A percentile compares a stretch with the other conserved stretches of the same genome.
These are phyloP conservation scores for Watsonalla binaria DNA, from an alignment of 2,888 invertebrate species.

Conservation along the genomic window DNA sequence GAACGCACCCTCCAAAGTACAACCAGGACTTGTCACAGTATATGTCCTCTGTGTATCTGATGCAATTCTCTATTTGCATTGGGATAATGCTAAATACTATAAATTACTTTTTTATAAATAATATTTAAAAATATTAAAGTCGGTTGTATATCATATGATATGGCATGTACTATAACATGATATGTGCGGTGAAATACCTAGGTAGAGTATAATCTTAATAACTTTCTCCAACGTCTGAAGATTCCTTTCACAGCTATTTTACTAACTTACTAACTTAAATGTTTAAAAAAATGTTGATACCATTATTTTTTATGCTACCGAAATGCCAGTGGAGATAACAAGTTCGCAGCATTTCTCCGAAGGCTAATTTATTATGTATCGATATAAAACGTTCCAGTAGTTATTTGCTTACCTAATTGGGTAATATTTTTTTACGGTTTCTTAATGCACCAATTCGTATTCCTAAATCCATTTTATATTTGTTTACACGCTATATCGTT, in stretches of 20 bases:
- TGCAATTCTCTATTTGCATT: too few species aligned
- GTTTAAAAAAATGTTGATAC: not conserved
- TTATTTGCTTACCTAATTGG: not conserved
- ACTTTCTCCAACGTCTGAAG: constrained; percentile 31
- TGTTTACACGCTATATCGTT: constrained; percentile 8
- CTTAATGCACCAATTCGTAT: too few species aligned
- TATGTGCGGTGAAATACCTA: not conserved
- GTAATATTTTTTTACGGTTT: not conserved
- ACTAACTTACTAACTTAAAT: constrained; percentile 3
- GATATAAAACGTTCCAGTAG: not conserved
- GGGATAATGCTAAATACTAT: too few species aligned
- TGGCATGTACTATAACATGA: too few species aligned
- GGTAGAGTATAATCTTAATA: constrained; percentile 15
- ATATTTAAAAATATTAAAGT: too few species aligned
- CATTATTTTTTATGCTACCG: not conserved
- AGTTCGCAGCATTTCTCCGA: not conserved
- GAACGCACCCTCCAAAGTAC: too few species aligned
- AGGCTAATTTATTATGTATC: not conserved
- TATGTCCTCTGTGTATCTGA: too few species aligned
- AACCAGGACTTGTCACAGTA: too few species aligned
- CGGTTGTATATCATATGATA: too few species aligned
- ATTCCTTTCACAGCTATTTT: constrained; percentile 15
- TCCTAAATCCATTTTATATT: not conserved
- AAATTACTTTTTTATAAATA: too few species aligned
- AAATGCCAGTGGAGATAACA: not conserved